Evolutionary conservation across 2,113 vertebrate species (phyloP).

Genomic region (Reinhardtius hippoglossoides): DNA sequence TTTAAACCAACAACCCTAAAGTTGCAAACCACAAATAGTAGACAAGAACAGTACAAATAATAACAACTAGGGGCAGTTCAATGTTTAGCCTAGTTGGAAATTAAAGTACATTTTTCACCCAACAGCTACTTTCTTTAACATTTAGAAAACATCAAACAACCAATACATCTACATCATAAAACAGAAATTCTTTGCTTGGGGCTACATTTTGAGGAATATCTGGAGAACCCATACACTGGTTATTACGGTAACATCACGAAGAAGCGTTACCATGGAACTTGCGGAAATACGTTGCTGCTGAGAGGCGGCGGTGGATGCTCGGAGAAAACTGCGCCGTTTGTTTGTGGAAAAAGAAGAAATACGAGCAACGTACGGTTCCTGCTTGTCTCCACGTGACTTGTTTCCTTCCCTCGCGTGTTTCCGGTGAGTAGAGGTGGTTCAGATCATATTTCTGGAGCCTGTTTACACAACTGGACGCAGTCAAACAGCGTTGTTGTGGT

Average conservation of each 20-base stretch:
- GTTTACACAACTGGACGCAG: neutral
- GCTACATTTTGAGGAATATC: too few relatives aligned
- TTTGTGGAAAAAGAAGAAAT: neutral
- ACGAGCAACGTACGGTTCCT: neutral
- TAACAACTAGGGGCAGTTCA: too few relatives aligned
- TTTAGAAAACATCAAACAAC: neutral
- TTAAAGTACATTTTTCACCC: too few relatives aligned
- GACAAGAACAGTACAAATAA: too few relatives aligned
- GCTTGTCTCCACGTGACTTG: neutral
- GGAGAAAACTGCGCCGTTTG: neutral
- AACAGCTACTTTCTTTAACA: neutral
- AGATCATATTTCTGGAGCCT: too few relatives aligned
- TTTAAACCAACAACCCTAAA: too few relatives aligned
- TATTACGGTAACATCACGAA: conserved; percentile 51
- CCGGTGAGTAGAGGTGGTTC: conserved; percentile 31
- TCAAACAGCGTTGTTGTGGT: conserved; percentile 1
- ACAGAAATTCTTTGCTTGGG: neutral
- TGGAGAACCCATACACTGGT: rapidly evolving
- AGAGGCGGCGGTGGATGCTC: conserved; percentile 15
- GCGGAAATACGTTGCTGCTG: conserved; percentile 64
- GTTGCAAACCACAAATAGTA: too few relatives aligned
- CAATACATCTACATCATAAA: too few relatives aligned
- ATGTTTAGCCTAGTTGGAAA: neutral
- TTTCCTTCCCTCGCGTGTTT: neutral
- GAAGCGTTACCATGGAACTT: conserved; percentile 74